These are phyloP conservation scores for Piaya cayana DNA, from an alignment of 2,113 vertebrate species.

Conservation along the genomic window DNA sequence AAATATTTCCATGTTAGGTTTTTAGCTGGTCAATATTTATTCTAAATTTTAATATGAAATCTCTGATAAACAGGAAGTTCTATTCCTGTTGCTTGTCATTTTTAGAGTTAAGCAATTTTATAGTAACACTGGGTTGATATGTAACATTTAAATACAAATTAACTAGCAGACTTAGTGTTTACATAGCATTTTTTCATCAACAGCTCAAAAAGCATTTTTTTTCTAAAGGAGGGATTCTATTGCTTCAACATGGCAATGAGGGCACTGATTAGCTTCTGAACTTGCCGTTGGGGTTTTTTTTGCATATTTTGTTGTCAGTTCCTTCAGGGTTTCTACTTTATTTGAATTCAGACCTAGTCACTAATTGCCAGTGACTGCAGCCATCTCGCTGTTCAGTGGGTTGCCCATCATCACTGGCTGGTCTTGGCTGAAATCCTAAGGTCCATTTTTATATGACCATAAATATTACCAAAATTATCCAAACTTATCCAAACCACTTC, in stretches of 20 bases:
- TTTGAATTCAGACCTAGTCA: neutral
- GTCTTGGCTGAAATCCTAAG: neutral
- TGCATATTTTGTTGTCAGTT: neutral
- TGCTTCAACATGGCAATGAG: neutral
- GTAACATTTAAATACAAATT: neutral
- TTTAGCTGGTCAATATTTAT: slow-evolving; percentile 9
- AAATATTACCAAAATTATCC: neutral
- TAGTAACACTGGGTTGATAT: neutral
- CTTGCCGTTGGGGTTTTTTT: neutral
- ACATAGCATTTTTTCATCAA: neutral
- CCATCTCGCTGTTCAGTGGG: neutral
- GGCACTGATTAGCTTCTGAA: neutral
- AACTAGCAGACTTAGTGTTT: neutral
- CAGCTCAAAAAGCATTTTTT: neutral
- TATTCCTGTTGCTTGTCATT: neutral
- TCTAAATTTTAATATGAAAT: neutral
- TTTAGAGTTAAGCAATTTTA: neutral
- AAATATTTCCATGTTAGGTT: neutral
- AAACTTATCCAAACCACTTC: neutral
- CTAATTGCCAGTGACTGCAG: neutral
- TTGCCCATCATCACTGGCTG: neutral
- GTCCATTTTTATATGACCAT: neutral
- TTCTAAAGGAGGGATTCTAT: neutral
- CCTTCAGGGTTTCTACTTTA: neutral
- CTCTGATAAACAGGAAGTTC: neutral